Conservation (phyloP, 2,888 invertebrate genomes). For the Ophonus ardosiacus region DNA sequence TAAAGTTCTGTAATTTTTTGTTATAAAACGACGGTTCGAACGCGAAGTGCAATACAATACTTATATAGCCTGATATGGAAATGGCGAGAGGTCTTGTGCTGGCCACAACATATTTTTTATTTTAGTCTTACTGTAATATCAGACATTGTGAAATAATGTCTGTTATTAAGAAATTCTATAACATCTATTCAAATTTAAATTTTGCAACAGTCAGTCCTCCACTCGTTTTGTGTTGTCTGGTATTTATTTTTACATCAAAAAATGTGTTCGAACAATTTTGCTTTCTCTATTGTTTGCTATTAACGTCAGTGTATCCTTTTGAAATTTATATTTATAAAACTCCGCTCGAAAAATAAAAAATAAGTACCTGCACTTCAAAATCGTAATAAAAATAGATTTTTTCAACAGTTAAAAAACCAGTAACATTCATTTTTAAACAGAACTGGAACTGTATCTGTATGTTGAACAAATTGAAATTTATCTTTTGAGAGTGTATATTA, state of each 20-base stretch:
- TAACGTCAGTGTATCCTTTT: neutral
- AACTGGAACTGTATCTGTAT: neutral
- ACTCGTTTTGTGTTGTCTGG: too few relatives aligned
- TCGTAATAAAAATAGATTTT: neutral
- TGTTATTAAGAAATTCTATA: too few relatives aligned
- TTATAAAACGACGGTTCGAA: too few relatives aligned
- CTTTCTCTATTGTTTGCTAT: neutral
- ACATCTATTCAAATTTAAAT: too few relatives aligned
- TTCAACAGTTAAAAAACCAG: neutral
- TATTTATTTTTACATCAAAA: neutral
- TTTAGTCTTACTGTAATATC: too few relatives aligned
- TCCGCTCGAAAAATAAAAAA: neutral
- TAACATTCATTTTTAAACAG: neutral
- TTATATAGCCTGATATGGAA: too few relatives aligned
- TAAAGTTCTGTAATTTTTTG: too few relatives aligned
- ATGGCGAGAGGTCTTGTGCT: too few relatives aligned
- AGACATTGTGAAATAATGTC: too few relatives aligned
- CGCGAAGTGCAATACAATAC: too few relatives aligned
- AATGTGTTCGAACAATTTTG: neutral
- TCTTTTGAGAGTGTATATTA: conserved; percentile 26
- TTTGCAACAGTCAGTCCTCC: too few relatives aligned
- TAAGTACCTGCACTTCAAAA: neutral
- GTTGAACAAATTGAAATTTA: conserved; percentile 28
- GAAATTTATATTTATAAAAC: neutral
- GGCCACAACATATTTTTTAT: too few relatives aligned